phyloP scores from a whole-genome alignment of 2,888 invertebrate genomes.

The Watsonalla binaria region DNA sequence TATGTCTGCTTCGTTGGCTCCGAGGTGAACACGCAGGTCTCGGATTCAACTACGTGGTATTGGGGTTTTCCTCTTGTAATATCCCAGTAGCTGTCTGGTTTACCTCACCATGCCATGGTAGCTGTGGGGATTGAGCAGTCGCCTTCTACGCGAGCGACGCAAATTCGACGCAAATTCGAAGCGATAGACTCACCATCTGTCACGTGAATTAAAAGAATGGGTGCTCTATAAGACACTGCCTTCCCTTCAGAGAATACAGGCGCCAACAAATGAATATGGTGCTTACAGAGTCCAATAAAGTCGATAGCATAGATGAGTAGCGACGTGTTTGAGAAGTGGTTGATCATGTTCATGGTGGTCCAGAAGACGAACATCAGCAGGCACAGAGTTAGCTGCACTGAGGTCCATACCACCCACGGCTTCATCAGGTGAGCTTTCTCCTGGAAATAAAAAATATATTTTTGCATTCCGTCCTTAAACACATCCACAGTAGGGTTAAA shows the following conservation, averaged over 20 bases:
- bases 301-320: constrained; percentile 44
- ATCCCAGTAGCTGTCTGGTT: too few species aligned
- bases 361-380: constrained; percentile 52
- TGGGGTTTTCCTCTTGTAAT: too few species aligned
- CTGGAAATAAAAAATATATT: constrained; percentile 31
- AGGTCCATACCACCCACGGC: constrained; percentile 66
- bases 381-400: constrained; percentile 43
- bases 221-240: constrained; percentile 14
- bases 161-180: too few species aligned
- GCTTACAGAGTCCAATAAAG: constrained; percentile 49
- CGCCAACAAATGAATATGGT: background rate
- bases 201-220: too few species aligned
- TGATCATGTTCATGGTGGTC: constrained; percentile 46
- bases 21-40: background rate
- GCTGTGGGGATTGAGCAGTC: too few species aligned
- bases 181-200: too few species aligned
- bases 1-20: background rate
- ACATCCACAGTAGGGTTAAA: too few species aligned
- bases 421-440: constrained; percentile 48
- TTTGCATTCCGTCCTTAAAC: too few species aligned
- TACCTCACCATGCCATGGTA: too few species aligned
- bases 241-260: background rate
- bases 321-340: constrained; percentile 32
- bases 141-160: too few species aligned
- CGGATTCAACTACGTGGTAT: too few species aligned